phyloP scores from a whole-genome alignment of 1,140 invertebrate species.

The Drosophila equinoxialis region DNA sequence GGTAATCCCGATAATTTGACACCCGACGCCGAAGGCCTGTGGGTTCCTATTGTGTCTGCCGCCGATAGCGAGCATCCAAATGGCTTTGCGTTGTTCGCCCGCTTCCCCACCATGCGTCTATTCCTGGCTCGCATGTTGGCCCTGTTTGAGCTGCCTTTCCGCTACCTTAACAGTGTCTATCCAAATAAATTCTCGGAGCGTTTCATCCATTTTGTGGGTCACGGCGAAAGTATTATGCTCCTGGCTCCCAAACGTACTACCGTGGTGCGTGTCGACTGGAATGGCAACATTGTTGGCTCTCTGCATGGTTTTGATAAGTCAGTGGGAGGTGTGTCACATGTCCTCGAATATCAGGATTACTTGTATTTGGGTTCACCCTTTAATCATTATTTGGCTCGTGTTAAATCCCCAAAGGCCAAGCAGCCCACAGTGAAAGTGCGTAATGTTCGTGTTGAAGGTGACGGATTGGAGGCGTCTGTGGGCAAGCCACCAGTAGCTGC shows the following conservation, averaged over 20 bases:
- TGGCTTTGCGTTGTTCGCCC: constrained; percentile 83
- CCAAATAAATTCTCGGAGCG: constrained; percentile 77
- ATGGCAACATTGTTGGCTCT: constrained; percentile 87
- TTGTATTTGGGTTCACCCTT: constrained; percentile 87
- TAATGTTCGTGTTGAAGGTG: constrained; percentile 77
- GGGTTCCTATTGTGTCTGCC: constrained; percentile 85
- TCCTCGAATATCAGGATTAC: constrained; percentile 85
- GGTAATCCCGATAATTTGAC: constrained; percentile 91
- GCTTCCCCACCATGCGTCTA: constrained; percentile 86
- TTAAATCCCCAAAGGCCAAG: constrained; percentile 84
- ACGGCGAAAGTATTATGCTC: constrained; percentile 72
- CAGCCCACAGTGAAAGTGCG: constrained; percentile 80
- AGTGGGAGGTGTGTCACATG: constrained; percentile 84
- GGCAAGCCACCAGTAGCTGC: constrained; percentile 46
- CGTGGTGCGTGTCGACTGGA: constrained; percentile 86
- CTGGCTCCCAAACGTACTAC: constrained; percentile 83
- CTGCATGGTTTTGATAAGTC: constrained; percentile 84
- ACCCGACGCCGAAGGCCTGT: constrained; percentile 87
- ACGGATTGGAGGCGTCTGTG: constrained; percentile 64
- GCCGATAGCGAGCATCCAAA: constrained; percentile 84
- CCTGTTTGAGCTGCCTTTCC: constrained; percentile 85
- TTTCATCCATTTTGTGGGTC: constrained; percentile 83
- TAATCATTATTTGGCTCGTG: constrained; percentile 86
- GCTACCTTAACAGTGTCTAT: constrained; percentile 84
- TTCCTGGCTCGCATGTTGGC: constrained; percentile 84